Evolutionary conservation across 2,113 vertebrate genomes (phyloP).

Genomic region (Spermophilus dauricus): DNA sequence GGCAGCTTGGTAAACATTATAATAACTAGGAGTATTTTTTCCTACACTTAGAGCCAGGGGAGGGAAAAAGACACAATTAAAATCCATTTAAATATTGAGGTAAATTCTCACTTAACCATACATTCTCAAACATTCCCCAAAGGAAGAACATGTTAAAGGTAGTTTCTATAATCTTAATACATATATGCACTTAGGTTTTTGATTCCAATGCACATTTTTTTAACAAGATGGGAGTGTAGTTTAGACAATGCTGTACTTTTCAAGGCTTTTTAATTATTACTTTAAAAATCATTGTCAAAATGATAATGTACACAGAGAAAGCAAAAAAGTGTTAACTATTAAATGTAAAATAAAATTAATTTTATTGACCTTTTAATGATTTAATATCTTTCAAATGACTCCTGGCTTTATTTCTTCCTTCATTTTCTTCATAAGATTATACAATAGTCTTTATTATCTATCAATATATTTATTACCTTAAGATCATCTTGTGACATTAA

Average conservation of each 20-base stretch:
- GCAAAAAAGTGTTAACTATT: background rate
- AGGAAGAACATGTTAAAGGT: background rate
- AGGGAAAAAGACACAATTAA: conserved; percentile 36
- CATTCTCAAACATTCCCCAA: background rate
- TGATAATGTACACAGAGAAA: background rate
- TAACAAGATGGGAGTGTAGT: background rate
- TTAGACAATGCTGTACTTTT: background rate
- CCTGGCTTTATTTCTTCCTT: background rate
- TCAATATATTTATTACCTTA: background rate
- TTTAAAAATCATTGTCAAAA: conserved; percentile 13
- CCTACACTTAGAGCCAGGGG: background rate
- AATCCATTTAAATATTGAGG: conserved; percentile 36
- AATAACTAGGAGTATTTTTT: conserved; percentile 72
- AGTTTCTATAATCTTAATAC: background rate
- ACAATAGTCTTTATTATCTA: background rate
- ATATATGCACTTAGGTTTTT: background rate
- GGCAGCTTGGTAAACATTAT: conserved; percentile 74
- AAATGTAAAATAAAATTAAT: background rate
- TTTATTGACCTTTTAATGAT: background rate
- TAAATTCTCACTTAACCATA: background rate
- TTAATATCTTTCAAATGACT: background rate
- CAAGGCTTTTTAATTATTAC: background rate
- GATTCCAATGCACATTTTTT: background rate
- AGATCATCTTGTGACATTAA: background rate
- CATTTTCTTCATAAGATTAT: background rate